phyloP scores from a whole-genome alignment of 2,797 vertebrate genomes.

The Rousettus madagascariensis region DNA sequence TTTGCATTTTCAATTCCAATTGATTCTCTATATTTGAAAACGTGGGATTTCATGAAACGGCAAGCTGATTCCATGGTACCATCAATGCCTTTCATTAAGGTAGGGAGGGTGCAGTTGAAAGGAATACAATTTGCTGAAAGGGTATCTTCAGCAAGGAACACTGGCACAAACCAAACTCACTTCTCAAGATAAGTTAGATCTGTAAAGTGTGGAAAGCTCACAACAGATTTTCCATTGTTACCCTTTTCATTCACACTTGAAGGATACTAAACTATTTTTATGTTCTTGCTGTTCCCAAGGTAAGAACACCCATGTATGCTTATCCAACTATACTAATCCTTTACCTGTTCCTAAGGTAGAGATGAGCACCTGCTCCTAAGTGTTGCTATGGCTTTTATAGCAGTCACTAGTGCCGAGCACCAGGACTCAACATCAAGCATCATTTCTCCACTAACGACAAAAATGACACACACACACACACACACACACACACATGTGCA shows the following conservation, averaged over 20 bases:
- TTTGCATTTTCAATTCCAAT: background rate
- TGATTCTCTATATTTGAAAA: conserved; percentile 47
- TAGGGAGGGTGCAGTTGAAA: background rate
- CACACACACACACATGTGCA: background rate
- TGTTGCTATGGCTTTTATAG: background rate
- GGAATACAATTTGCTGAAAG: conserved; percentile 35
- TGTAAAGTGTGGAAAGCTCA: background rate
- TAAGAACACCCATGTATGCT: background rate
- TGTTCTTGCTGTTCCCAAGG: conserved; percentile 20
- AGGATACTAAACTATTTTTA: conserved; percentile 45
- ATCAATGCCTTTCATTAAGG: background rate
- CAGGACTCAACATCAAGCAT: background rate
- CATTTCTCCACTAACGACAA: background rate
- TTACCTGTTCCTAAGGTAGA: background rate
- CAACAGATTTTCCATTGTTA: background rate
- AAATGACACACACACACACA: background rate
- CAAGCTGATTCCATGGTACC: background rate
- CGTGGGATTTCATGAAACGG: background rate
- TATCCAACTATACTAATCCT: background rate
- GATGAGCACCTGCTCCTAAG: background rate
- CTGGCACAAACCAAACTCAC: background rate
- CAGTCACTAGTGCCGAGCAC: background rate
- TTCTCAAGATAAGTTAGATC: conserved; percentile 8
- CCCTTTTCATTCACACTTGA: conserved; percentile 32
- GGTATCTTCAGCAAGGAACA: background rate